Base-by-base conservation (phyloP, 1,140 invertebrate genomes). In the Littorina saxatilis region DNA sequence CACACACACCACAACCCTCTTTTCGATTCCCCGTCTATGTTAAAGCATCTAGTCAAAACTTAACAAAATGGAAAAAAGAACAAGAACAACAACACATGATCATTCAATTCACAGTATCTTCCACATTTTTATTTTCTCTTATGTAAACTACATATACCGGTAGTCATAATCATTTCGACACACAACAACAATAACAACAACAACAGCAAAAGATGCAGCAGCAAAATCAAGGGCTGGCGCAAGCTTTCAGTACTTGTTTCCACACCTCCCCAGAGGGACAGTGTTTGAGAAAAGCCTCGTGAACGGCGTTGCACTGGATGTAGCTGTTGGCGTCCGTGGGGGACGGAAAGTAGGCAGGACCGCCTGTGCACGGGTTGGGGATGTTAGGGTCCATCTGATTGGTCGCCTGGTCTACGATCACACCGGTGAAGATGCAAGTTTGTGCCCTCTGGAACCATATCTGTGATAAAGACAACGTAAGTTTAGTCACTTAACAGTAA, bases 291-390 rank as follows among this genome's bases (percentile, higher is more conserved):
- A 73, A 86, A 7, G 80, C 85, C 43, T 84, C 83, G n/a, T 82
- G 83, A 37, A 76, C 50, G 5, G n/a, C 11, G 66, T 86, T 82
- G 75, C 84, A 86, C 27, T 84, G 66, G 61, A 86, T 86, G 58
- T 84, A 86, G 39, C 77, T 80, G 0, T 32, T 58, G 9, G 29
- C 20, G 47, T 80, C 52, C n/a, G 17, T 50, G 13, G 76, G 79
- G 40, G 79, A 80, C 15, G 84, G 80, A 61, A 84, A 84, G 35
- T 81, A 85, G 58, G 70, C 80, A 17, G 73, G 79, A 15, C 80
- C 74, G 32, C 81, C 79, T 20, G 66, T 58, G 76, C 84, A 85
- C 29, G 84, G 84, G 70, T 85, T 85, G 20, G 32, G 27, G 3
- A 85, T 61, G 37, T 2, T 79, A 37, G 52, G 47, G 55, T 82